Percentiles rank a stretch among this genome's conserved stretches.
Evolutionary conservation across 2,888 invertebrate genomes (phyloP).

Genomic region (Aphodius granarius): DNA sequence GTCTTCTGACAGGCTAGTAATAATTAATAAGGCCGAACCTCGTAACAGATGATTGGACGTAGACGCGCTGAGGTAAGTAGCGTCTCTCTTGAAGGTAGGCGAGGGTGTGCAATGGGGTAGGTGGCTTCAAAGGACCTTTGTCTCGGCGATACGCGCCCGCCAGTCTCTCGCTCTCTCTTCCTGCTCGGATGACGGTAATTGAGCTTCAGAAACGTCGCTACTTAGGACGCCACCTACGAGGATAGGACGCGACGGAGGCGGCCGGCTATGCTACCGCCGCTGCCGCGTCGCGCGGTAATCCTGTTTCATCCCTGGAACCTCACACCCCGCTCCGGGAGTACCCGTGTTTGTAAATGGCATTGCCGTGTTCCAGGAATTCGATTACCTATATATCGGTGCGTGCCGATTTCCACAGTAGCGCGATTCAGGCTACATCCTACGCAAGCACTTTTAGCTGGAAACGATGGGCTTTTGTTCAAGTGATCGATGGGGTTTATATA

Average conservation of each 20-base stretch:
- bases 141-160: neutral
- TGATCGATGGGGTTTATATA: neutral
- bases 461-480: neutral
- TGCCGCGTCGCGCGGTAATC: neutral
- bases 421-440: neutral
- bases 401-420: neutral
- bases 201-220: neutral
- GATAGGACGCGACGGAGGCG: neutral
- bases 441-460: neutral
- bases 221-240: neutral
- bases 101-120: neutral
- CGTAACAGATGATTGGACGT: neutral
- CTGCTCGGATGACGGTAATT: neutral
- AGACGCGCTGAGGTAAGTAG: neutral
- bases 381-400: slow-evolving; percentile 1
- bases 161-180: no score
- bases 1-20: neutral
- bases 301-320: neutral
- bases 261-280: slow-evolving; percentile 2
- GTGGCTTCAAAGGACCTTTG: neutral
- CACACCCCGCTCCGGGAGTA: neutral
- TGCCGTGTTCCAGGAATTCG: slow-evolving; percentile 11
- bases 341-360: neutral
- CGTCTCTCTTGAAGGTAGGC: neutral
- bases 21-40: neutral